These are phyloP conservation scores for Epicampocera succincta DNA, from an alignment of 2,888 invertebrate species.

Conservation along the genomic window DNA sequence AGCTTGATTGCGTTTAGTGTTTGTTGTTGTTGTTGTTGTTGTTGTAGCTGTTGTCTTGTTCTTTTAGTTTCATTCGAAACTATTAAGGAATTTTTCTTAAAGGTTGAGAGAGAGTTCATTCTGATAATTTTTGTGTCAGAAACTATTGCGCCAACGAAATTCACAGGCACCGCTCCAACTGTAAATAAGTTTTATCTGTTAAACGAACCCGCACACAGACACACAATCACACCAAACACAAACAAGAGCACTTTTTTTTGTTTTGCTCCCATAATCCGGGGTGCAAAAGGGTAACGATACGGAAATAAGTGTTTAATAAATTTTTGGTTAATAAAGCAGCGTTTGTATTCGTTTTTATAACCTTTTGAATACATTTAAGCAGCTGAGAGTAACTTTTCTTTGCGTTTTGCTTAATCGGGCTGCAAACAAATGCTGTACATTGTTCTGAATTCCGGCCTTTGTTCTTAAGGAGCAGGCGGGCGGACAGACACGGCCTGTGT, in stretches of 20 bases:
- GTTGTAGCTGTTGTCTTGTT: too few relatives aligned
- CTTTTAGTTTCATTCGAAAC: constrained; percentile 37
- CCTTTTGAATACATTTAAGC: constrained; percentile 42
- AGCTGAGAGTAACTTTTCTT: constrained; percentile 10
- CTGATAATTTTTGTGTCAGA: constrained; percentile 14
- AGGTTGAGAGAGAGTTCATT: constrained; percentile 45
- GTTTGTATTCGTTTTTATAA: constrained; percentile 48
- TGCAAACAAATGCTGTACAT: constrained; percentile 43
- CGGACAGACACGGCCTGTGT: neutral
- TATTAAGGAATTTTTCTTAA: constrained; percentile 22
- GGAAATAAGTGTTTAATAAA: constrained; percentile 68
- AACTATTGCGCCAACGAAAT: constrained; percentile 48
- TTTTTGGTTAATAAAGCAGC: constrained; percentile 65
- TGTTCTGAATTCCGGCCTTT: neutral
- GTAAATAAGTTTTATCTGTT: constrained; percentile 49
- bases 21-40: too few relatives aligned
- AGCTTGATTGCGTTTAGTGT: constrained; percentile 76
- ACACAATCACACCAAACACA: too few relatives aligned
- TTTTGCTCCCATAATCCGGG: constrained; percentile 46
- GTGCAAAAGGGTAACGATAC: constrained; percentile 61
- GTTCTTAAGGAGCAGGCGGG: neutral
- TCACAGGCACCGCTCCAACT: constrained; percentile 39
- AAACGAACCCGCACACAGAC: too few relatives aligned
- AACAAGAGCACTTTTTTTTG: constrained; percentile 42
- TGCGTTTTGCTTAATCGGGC: constrained; percentile 38